phyloP scores from a whole-genome alignment of 2,797 vertebrate genomes.

The Pseudopleuronectes americanus region DNA sequence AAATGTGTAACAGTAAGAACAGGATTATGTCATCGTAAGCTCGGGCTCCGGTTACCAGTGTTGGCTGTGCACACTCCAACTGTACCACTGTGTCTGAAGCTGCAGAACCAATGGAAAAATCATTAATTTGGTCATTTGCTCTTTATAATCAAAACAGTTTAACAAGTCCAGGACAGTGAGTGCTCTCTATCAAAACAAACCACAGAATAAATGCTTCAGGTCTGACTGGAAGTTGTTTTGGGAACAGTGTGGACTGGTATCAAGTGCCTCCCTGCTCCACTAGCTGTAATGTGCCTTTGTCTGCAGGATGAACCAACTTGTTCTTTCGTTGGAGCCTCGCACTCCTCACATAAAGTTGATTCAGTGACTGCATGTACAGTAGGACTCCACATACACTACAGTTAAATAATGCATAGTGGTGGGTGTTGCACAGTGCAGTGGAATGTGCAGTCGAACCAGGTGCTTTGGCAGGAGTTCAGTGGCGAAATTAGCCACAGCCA shows the following conservation, averaged over 20 bases:
- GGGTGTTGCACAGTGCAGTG: too few relatives aligned
- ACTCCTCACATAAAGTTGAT: not conserved
- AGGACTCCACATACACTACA: not conserved
- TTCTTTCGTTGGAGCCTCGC: not conserved
- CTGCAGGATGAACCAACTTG: not conserved
- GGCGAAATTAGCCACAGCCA: too few relatives aligned
- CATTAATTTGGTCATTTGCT: conserved; percentile 11
- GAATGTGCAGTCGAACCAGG: too few relatives aligned
- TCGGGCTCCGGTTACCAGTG: not conserved
- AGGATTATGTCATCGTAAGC: conserved; percentile 20
- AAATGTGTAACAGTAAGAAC: not conserved
- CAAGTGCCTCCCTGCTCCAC: not conserved
- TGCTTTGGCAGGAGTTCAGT: too few relatives aligned
- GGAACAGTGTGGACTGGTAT: not conserved
- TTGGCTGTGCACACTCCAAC: not conserved
- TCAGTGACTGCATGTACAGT: not conserved
- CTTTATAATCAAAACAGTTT: conserved; percentile 39
- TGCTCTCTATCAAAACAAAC: conserved; percentile 48
- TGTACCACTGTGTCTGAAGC: conserved; percentile 15
- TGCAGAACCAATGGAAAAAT: conserved; percentile 43
- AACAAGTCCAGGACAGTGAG: conserved; percentile 1
- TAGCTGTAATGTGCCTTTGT: not conserved
- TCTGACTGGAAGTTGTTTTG: conserved; percentile 28
- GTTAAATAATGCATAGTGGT: too few relatives aligned
- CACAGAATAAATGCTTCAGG: conserved; percentile 23